A percentile compares a stretch with the other conserved stretches of the same genome.
phyloP scores from a whole-genome alignment of 37 sponge, comb jelly and placozoan species.

The Tethya wilhelma region DNA sequence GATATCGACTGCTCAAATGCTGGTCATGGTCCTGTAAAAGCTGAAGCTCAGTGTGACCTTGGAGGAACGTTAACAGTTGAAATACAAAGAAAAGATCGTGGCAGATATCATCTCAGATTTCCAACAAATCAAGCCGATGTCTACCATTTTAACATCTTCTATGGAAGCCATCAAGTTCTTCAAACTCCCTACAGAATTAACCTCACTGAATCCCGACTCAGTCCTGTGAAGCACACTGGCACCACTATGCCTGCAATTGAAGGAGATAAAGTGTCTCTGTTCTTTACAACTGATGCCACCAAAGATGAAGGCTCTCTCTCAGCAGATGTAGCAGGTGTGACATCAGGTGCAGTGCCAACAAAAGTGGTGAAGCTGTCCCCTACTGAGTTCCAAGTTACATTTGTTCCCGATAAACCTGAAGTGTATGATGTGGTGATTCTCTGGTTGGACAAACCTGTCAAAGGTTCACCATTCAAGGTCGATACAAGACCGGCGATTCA shows the following conservation, averaged over 20 bases:
- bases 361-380: constrained; percentile 33
- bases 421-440: constrained; percentile 36
- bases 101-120: constrained; percentile 36
- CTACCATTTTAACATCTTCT: constrained; percentile 38
- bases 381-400: constrained; percentile 13
- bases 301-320: constrained; percentile 50
- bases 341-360: constrained; percentile 7
- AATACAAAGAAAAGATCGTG: neutral
- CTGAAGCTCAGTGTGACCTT: constrained; percentile 14
- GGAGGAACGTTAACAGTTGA: constrained; percentile 21
- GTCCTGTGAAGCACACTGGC: constrained; percentile 24
- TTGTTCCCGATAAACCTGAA: constrained; percentile 41
- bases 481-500: constrained; percentile 31
- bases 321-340: constrained; percentile 22
- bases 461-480: constrained; percentile 54
- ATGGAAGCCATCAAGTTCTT: constrained; percentile 44
- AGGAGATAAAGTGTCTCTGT: constrained; percentile 23
- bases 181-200: constrained; percentile 73
- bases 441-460: constrained; percentile 42
- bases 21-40: constrained; percentile 34
- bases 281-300: constrained; percentile 56
- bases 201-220: constrained; percentile 22
- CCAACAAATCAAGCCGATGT: constrained; percentile 41
- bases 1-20: constrained; percentile 43
- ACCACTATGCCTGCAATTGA: constrained; percentile 10